These are phyloP conservation scores for Drosophila sproati DNA, from an alignment of 1,140 invertebrate species.

Conservation along the genomic window DNA sequence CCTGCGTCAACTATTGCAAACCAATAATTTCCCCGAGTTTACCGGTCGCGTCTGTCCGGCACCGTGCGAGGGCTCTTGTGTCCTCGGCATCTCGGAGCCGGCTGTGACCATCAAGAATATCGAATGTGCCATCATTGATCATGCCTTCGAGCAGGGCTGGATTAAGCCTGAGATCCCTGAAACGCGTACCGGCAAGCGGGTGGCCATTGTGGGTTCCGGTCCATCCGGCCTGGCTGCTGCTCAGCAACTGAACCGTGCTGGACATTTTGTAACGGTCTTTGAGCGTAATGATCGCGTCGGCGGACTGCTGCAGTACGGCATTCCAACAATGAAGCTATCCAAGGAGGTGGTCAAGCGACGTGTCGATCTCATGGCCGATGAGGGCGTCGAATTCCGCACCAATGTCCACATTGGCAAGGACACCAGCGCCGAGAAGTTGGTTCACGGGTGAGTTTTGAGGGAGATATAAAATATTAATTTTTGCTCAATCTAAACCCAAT, in stretches of 20 bases:
- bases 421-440: conserved; percentile 90
- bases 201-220: conserved; percentile 98
- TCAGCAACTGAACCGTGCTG: conserved; percentile 97
- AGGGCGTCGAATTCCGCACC: conserved; percentile 96
- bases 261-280: conserved; percentile 96
- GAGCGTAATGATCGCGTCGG: conserved; percentile 98
- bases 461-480: neutral
- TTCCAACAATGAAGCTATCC: conserved; percentile 98
- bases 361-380: conserved; percentile 93
- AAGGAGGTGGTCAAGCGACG: conserved; percentile 96
- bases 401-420: conserved; percentile 97
- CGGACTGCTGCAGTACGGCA: conserved; percentile 98
- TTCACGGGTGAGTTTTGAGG: conserved; percentile 82
- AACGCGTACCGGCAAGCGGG: conserved; percentile 91
- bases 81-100: conserved; percentile 97
- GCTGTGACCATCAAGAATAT: conserved; percentile 99
- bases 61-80: conserved; percentile 99
- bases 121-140: conserved; percentile 99
- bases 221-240: conserved; percentile 97
- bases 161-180: conserved; percentile 89
- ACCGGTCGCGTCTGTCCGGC: conserved; percentile 99
- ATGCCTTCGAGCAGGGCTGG: conserved; percentile 99
- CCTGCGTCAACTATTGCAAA: conserved; percentile 97
- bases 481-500: neutral
- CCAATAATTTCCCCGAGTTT: conserved; percentile 99